A percentile compares a stretch with the other conserved stretches of the same genome.
Conservation (phyloP, 2,888 invertebrate species). For the Panopea generosa region DNA sequence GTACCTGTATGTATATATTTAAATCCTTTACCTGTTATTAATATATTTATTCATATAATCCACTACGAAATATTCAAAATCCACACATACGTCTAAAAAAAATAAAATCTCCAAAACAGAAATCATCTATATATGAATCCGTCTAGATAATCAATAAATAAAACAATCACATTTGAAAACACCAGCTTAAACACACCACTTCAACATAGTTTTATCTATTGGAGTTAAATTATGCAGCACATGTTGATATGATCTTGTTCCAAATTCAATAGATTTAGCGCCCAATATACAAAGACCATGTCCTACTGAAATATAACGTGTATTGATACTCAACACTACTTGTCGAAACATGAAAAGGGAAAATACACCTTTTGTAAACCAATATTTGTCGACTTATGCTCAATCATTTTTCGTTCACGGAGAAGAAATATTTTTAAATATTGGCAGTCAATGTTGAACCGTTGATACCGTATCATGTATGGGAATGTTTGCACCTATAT, state of each 20-base stretch:
- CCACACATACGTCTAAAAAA: too few species aligned
- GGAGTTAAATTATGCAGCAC: slow-evolving; percentile 23
- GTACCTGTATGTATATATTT: too few species aligned
- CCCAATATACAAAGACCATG: slow-evolving; percentile 35
- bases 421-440: neutral
- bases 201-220: neutral
- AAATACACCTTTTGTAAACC: slow-evolving; percentile 38
- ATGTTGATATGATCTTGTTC: slow-evolving; percentile 26
- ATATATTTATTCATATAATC: too few species aligned
- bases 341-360: slow-evolving; percentile 55
- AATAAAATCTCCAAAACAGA: too few species aligned
- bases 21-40: too few species aligned
- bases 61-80: too few species aligned
- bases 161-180: slow-evolving; percentile 2
- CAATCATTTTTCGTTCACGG: slow-evolving; percentile 5
- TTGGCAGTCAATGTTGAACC: too few species aligned
- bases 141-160: too few species aligned
- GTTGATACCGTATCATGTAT: too few species aligned
- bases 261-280: slow-evolving; percentile 55
- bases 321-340: slow-evolving; percentile 24
- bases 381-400: slow-evolving; percentile 42
- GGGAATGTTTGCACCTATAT: too few species aligned
- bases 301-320: slow-evolving; percentile 30
- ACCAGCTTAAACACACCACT: slow-evolving; percentile 2
- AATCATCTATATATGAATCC: too few species aligned